phyloP scores from a whole-genome alignment of 1,140 invertebrate species.

The Eurytemora carolleeae region DNA sequence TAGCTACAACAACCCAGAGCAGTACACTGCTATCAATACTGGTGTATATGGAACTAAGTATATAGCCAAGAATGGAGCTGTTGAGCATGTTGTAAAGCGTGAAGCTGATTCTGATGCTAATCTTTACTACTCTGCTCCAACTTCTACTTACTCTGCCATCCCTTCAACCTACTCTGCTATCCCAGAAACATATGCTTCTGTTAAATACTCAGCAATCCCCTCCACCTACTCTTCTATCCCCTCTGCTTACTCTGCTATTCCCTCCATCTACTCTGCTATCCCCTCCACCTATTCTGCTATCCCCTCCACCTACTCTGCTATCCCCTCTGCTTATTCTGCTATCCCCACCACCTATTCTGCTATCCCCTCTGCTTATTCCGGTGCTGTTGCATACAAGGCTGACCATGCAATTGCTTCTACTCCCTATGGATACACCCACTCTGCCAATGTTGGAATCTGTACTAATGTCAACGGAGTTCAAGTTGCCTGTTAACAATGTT shows the following conservation, averaged over 20 bases:
- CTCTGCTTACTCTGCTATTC: not conserved
- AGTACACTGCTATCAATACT: not conserved
- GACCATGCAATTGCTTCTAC: not conserved
- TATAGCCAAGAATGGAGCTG: not conserved
- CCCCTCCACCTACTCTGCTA: not conserved
- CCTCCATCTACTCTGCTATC: not conserved
- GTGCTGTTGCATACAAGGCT: no score
- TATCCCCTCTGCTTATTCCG: constrained; percentile 25
- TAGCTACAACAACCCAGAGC: not conserved
- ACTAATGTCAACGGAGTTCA: not conserved
- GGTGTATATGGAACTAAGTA: not conserved
- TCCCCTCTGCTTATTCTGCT: not conserved
- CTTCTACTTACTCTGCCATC: no score
- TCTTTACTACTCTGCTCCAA: not conserved
- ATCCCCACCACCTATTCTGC: not conserved
- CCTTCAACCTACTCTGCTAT: not conserved
- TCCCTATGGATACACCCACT: not conserved
- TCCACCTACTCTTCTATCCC: not conserved
- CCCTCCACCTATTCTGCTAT: not conserved
- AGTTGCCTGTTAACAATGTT: not conserved
- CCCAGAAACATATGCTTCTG: not conserved
- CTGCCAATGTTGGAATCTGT: not conserved
- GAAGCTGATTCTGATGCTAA: constrained; percentile 2
- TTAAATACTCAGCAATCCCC: not conserved
- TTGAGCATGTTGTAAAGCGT: not conserved